A percentile compares a stretch with the other conserved stretches of the same genome.
These are phyloP conservation scores for Eulemur macaco DNA, from an alignment of 2,113 vertebrate species.

Conservation along the genomic window DNA sequence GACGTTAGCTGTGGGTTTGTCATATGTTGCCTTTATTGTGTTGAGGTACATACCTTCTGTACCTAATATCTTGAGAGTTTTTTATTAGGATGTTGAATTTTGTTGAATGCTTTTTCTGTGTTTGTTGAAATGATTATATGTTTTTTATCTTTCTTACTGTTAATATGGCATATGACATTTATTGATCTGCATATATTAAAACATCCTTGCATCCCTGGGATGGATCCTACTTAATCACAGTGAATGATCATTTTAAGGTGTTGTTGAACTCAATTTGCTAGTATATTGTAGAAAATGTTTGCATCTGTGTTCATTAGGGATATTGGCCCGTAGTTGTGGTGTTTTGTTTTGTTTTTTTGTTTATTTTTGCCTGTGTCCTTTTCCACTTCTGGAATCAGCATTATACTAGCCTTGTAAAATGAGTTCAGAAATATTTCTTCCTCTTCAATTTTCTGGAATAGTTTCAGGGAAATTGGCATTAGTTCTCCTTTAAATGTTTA, in stretches of 20 bases:
- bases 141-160: neutral
- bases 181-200: neutral
- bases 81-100: neutral
- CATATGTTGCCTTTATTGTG: neutral
- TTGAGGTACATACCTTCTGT: neutral
- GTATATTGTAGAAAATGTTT: neutral
- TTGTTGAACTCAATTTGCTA: neutral
- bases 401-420: neutral
- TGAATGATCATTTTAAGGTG: neutral
- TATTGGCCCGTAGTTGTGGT: neutral
- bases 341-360: too few relatives aligned
- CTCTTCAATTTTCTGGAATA: neutral
- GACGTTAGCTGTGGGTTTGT: neutral
- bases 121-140: neutral
- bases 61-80: neutral
- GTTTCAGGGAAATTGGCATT: neutral
- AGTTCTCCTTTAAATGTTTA: neutral
- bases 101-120: neutral
- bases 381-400: neutral
- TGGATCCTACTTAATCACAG: neutral
- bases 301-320: neutral
- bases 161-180: neutral
- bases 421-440: neutral
- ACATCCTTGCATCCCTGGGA: neutral
- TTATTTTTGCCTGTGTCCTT: neutral